A percentile compares a stretch with the other conserved stretches of the same genome.
Evolutionary conservation across 2,797 vertebrate genomes (phyloP).

Genomic region (Gadopsis marmoratus): DNA sequence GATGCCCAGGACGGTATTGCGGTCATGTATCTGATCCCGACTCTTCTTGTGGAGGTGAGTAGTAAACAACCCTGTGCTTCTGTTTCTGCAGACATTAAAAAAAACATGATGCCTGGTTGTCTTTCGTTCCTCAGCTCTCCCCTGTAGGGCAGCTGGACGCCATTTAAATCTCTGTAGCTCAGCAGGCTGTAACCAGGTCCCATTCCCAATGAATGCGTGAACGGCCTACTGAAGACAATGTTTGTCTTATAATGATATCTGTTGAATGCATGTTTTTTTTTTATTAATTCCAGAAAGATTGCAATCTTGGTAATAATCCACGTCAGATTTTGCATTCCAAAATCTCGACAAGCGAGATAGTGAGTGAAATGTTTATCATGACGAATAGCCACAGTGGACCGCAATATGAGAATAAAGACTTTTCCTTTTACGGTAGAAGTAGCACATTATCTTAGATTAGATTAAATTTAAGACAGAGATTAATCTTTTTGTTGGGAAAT

Average conservation of each 20-base stretch:
- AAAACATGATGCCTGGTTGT: no score
- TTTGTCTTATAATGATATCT: background rate
- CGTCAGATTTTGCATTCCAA: background rate
- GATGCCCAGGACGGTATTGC: background rate
- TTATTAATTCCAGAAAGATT: no score
- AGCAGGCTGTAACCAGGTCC: background rate
- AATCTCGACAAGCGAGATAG: background rate
- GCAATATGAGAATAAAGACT: background rate
- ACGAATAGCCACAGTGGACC: background rate
- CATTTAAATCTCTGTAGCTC: no score
- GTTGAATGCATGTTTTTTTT: background rate
- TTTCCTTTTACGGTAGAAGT: background rate
- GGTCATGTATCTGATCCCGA: background rate
- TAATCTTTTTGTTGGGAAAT: background rate
- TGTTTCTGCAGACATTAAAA: no score
- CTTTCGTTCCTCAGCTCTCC: no score
- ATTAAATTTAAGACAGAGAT: background rate
- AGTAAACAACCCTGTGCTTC: no score
- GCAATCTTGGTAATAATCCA: background rate
- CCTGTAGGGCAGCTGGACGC: no score
- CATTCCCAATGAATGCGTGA: background rate
- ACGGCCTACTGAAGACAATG: background rate
- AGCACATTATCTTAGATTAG: background rate
- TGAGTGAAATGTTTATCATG: background rate
- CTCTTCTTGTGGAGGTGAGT: no score